phyloP scores from a whole-genome alignment of 30 jellyfish, hydroid and myxozoan species.

The Haliclystus octoradiatus region DNA sequence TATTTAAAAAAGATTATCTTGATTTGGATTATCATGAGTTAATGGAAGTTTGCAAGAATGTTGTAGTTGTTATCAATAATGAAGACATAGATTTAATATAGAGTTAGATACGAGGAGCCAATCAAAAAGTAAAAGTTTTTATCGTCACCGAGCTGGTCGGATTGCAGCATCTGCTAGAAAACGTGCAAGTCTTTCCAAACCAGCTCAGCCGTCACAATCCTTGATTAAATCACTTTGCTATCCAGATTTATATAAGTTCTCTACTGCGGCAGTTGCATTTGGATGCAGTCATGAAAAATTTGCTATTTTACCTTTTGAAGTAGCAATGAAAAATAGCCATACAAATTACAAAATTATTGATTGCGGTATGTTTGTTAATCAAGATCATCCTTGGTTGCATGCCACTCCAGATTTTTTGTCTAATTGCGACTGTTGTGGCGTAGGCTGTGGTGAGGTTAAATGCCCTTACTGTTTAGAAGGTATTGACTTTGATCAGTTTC shows the following conservation, averaged over 20 bases:
- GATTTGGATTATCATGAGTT: conserved; percentile 1
- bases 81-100: conserved; percentile 11
- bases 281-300: conserved; percentile 29
- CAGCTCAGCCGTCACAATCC: conserved; percentile 44
- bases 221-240: conserved; percentile 31
- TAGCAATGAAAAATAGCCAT: conserved; percentile 14
- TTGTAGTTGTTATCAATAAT: background rate
- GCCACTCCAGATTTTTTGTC: background rate
- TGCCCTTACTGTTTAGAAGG: conserved; percentile 37
- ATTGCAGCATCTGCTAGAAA: conserved; percentile 31
- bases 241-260: conserved; percentile 20
- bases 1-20: conserved; percentile 10
- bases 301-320: conserved; percentile 23
- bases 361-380: background rate
- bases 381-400: background rate
- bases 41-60: conserved; percentile 5
- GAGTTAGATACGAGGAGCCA: conserved; percentile 40
- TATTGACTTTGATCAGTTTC: conserved; percentile 2
- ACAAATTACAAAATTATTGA: conserved; percentile 1
- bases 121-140: conserved; percentile 30
- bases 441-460: conserved; percentile 7
- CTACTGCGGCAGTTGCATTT: conserved; percentile 19
- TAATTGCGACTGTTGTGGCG: background rate
- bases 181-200: conserved; percentile 29
- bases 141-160: conserved; percentile 33